Base-by-base conservation (phyloP, 2,888 invertebrate genomes). In the Cryptus viduatorius region DNA sequence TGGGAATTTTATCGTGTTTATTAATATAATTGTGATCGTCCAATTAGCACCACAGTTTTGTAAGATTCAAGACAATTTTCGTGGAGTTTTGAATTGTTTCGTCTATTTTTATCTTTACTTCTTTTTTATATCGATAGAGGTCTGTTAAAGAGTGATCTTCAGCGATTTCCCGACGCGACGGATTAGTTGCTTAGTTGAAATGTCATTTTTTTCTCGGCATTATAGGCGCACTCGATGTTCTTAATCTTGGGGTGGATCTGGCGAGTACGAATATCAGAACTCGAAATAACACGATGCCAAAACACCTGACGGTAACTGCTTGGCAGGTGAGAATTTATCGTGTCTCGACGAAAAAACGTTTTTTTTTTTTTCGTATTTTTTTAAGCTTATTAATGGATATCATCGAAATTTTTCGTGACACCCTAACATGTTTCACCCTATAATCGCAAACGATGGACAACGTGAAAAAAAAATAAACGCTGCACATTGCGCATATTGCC, bases 271-370 rank as follows among this genome's bases (percentile, higher is more conserved):
- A 71, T 44, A 42, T 24, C 50, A 68, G 59, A 7, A 8, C 4
- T 2, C 59, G 29, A 16, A 50, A 53, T 7, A 24, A 31, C 16
- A 19, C 44, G 1, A 67, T 82, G 56, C 87, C 87, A 42, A 44
- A 61, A 2, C 76, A 87, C 71, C 72, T 89, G 50, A 82, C 71
- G 81, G 86, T 90, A 7, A 89, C 89, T 46, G 87, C 86, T 46
- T 87, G 79, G 83, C 86, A 90, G 89, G 89, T 89, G 76, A 83
- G 78, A 77, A 79, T 76, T 59, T 24, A 31, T 29, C 8, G 12
- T 29, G 12, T 10, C 50, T 42, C 0, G 61, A 50, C 3, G 59
- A n/a, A 68, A 53, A 61, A 46, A 44, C 14, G 37, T 61, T 42
- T 37, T 44, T 56, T 29, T 19, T 3, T 19, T 8, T 0, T 16